phyloP scores from a whole-genome alignment of 2,888 invertebrate species.

The Drosophila melanosoma region DNA sequence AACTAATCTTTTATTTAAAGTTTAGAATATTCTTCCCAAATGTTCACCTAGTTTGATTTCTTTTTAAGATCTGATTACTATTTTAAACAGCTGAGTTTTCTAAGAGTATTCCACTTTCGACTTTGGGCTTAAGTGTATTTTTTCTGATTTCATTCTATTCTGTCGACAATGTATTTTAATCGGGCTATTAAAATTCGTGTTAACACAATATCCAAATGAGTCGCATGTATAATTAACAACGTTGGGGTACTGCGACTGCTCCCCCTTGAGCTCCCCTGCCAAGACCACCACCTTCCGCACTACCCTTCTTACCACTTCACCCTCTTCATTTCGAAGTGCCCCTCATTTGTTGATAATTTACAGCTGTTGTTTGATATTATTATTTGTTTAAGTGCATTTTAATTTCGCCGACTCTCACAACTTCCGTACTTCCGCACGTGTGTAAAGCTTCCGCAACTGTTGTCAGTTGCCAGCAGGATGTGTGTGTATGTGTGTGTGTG shows the following conservation, averaged over 20 bases:
- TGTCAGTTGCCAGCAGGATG: conserved; percentile 21
- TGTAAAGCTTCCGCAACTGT: conserved; percentile 27
- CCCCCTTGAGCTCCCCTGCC: not conserved
- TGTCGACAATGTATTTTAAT: conserved; percentile 59
- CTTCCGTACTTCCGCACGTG: conserved; percentile 53
- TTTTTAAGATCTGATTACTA: not conserved
- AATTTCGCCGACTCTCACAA: conserved; percentile 45
- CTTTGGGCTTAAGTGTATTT: not conserved
- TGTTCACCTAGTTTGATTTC: not conserved
- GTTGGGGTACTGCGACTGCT: not conserved
- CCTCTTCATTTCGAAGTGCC: not conserved
- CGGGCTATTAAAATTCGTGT: conserved; percentile 76
- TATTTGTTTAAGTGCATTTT: conserved; percentile 50
- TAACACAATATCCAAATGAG: conserved; percentile 59
- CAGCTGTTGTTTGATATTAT: conserved; percentile 31
- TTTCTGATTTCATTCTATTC: conserved; percentile 4
- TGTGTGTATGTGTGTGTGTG: not conserved
- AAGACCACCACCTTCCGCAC: not conserved
- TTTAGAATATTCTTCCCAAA: not conserved
- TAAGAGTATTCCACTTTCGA: conserved; percentile 12
- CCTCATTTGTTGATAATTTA: conserved; percentile 57
- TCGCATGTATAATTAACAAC: conserved; percentile 51
- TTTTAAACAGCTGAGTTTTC: not conserved
- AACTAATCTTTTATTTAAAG: not conserved
- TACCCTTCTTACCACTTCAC: not conserved